These are phyloP conservation scores for Pogonomyrmex barbatus DNA, from an alignment of 1,140 invertebrate species.

Conservation along the genomic window DNA sequence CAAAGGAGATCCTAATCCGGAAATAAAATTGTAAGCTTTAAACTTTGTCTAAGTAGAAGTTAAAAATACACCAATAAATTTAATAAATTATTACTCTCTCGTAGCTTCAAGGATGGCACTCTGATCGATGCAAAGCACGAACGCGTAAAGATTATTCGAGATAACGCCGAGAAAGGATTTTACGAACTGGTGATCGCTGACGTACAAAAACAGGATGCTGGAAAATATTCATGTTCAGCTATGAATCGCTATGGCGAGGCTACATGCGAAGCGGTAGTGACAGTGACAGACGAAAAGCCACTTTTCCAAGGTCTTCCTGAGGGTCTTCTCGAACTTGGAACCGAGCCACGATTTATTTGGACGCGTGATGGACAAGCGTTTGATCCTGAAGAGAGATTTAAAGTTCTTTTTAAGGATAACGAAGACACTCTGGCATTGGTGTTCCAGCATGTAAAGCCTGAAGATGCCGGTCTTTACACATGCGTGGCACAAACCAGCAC, in stretches of 20 bases:
- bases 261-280: slow-evolving; percentile 91
- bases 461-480: slow-evolving; percentile 97
- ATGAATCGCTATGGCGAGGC: slow-evolving; percentile 94
- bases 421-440: slow-evolving; percentile 96
- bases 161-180: slow-evolving; percentile 93
- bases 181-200: slow-evolving; percentile 96
- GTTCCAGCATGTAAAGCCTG: slow-evolving; percentile 97
- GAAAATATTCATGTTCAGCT: slow-evolving; percentile 95
- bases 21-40: slow-evolving; percentile 92
- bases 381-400: slow-evolving; percentile 96
- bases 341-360: slow-evolving; percentile 95
- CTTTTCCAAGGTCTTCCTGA: slow-evolving; percentile 91
- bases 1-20: slow-evolving; percentile 93
- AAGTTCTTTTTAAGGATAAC: slow-evolving; percentile 96
- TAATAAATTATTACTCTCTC: slow-evolving; percentile 66
- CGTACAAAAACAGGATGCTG: slow-evolving; percentile 93
- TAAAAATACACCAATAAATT: background rate
- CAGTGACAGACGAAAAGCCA: slow-evolving; percentile 94
- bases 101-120: slow-evolving; percentile 93
- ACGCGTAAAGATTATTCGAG: slow-evolving; percentile 91
- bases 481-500: slow-evolving; percentile 97
- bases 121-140: slow-evolving; percentile 90
- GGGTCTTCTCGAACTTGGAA: slow-evolving; percentile 90
- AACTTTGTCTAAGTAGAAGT: background rate
- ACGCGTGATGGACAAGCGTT: slow-evolving; percentile 95